phyloP scores from a whole-genome alignment of 2,797 vertebrate genomes.

The Melanotaenia boesemani region DNA sequence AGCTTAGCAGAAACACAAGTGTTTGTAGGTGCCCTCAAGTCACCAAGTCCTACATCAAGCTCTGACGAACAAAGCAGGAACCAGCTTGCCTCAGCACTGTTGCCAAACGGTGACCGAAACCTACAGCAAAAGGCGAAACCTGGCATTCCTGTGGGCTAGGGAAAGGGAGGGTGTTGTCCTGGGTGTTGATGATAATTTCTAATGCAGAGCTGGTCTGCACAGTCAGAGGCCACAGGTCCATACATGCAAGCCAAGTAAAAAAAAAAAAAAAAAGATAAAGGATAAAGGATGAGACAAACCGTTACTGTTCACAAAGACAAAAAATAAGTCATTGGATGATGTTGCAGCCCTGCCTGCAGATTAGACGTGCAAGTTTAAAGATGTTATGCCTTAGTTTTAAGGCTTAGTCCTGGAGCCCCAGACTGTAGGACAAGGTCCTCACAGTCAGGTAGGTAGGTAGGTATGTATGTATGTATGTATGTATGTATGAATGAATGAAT shows the following conservation, averaged over 20 bases:
- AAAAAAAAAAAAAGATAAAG: slow-evolving; percentile 9
- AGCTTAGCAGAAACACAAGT: slow-evolving; percentile 9
- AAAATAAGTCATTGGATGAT: slow-evolving; percentile 15
- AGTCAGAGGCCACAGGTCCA: slow-evolving; percentile 77
- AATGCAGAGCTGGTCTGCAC: slow-evolving; percentile 79
- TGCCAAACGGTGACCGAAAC: slow-evolving; percentile 86
- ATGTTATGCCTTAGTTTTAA: slow-evolving; percentile 4
- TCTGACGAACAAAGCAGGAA: slow-evolving; percentile 82
- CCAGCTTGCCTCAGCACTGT: slow-evolving; percentile 74
- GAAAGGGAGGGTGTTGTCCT: slow-evolving; percentile 76
- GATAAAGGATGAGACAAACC: slow-evolving; percentile 56
- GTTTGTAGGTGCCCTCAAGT: slow-evolving; percentile 41
- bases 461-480: neutral
- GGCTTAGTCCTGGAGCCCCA: neutral
- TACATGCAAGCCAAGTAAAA: slow-evolving; percentile 61
- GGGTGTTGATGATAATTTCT: slow-evolving; percentile 62
- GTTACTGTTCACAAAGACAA: slow-evolving; percentile 66
- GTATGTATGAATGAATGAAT: neutral
- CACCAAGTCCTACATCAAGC: slow-evolving; percentile 57
- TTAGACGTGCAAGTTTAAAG: neutral
- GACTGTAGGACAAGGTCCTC: neutral
- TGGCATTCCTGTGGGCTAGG: slow-evolving; percentile 76
- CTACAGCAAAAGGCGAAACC: slow-evolving; percentile 84
- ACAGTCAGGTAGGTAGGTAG: neutral
- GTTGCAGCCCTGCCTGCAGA: slow-evolving; percentile 5